These are phyloP conservation scores for Peromyscus attwateri DNA, from an alignment of 2,797 vertebrate genomes.

Conservation along the genomic window DNA sequence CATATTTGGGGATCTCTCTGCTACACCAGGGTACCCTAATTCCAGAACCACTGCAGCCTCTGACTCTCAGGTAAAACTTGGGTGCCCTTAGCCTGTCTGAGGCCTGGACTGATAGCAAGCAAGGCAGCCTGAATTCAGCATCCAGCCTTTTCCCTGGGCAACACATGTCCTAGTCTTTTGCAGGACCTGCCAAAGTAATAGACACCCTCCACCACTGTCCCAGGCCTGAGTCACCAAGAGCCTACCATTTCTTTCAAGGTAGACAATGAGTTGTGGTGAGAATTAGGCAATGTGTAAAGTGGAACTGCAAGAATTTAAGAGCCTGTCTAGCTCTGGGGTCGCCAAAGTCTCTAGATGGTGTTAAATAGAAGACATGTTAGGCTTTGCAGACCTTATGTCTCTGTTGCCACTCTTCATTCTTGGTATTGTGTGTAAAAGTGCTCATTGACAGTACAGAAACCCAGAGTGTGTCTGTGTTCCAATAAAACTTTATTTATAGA, in stretches of 20 bases:
- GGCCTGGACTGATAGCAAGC: too few species aligned
- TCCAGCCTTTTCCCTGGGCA: neutral
- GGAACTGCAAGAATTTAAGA: neutral
- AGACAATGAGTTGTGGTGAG: neutral
- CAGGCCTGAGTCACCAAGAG: neutral
- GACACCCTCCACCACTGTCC: neutral
- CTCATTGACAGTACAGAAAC: neutral
- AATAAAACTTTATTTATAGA: slow-evolving; percentile 6
- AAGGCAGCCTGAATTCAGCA: neutral
- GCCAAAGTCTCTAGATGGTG: neutral
- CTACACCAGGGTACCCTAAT: neutral
- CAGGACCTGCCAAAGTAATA: neutral
- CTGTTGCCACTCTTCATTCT: neutral
- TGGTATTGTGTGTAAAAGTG: neutral
- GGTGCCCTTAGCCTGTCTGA: neutral
- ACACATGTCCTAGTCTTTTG: neutral
- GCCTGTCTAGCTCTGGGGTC: neutral
- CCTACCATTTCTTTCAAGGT: neutral
- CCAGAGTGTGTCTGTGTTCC: neutral
- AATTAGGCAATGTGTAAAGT: neutral
- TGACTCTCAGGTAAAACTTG: fast-evolving
- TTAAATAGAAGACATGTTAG: neutral
- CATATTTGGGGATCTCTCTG: neutral
- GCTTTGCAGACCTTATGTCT: neutral
- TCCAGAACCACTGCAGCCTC: neutral